These are phyloP conservation scores for fruit fly (Drosophila melanogaster) DNA, from an alignment of 1,140 invertebrate genomes.

Conservation along the genomic window Release_6_plus_ISO1_MT NT_033777.3:15568501-15569000, in stretches of 20 bases:
- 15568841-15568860: not conserved
- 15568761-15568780: no score
- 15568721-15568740: no score
- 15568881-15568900: not conserved
- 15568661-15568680: conserved; percentile 47
- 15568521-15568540: not conserved
- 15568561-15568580: not conserved
- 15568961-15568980: conserved; percentile 72
- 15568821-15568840: not conserved
- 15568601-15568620: conserved; percentile 82
- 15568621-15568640: conserved; percentile 79
- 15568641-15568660: conserved; percentile 78
- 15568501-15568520: conserved; percentile 47
- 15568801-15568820: not conserved
- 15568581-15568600: conserved; percentile 32
- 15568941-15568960: conserved; percentile 35
- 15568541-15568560: conserved; percentile 1
- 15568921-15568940: conserved; percentile 35
- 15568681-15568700: conserved; percentile 3
- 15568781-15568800: no score
- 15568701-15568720: conserved; percentile 8
- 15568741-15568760: no score
- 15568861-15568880: not conserved
- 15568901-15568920: conserved; percentile 12
- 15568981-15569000: conserved; percentile 80